These are phyloP conservation scores for Ectemnius lituratus DNA, from an alignment of 2,888 invertebrate genomes.

Conservation along the genomic window DNA sequence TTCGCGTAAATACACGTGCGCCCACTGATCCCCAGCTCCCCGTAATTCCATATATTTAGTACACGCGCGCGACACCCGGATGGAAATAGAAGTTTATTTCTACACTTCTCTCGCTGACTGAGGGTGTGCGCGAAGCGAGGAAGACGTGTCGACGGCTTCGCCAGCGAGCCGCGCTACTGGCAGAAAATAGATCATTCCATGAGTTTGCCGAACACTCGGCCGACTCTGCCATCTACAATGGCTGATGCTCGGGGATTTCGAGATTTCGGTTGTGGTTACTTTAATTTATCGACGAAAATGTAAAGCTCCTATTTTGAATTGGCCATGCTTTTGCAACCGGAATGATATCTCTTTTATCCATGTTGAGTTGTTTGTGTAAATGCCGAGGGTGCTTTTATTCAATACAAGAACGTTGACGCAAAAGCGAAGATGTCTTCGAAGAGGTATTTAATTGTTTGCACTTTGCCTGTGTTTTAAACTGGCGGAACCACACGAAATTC, in stretches of 20 bases:
- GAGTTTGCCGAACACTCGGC: slow-evolving; percentile 44
- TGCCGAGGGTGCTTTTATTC: slow-evolving; percentile 65
- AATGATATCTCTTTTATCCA: slow-evolving; percentile 56
- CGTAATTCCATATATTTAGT: slow-evolving; percentile 9
- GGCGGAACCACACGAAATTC: slow-evolving; percentile 22
- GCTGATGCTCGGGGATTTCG: slow-evolving; percentile 69
- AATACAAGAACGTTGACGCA: slow-evolving; percentile 62
- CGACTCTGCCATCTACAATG: slow-evolving; percentile 67
- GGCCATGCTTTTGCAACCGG: slow-evolving; percentile 66
- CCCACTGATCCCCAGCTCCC: neutral
- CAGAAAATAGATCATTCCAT: slow-evolving; percentile 14
- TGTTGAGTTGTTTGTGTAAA: slow-evolving; percentile 64
- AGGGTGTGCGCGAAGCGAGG: no score
- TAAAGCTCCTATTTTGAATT: slow-evolving; percentile 66
- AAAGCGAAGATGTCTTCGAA: slow-evolving; percentile 77
- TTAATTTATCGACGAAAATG: slow-evolving; percentile 73
- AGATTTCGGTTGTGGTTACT: slow-evolving; percentile 72
- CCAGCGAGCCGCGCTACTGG: neutral
- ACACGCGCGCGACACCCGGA: neutral
- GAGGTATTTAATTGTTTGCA: slow-evolving; percentile 73
- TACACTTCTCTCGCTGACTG: neutral
- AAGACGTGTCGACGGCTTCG: no score
- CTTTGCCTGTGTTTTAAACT: slow-evolving; percentile 44
- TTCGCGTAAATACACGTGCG: slow-evolving; percentile 6
- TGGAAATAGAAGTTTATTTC: slow-evolving; percentile 20